Evolutionary conservation across 2,113 vertebrate species (phyloP).

Genomic region (Vidua chalybeata): DNA sequence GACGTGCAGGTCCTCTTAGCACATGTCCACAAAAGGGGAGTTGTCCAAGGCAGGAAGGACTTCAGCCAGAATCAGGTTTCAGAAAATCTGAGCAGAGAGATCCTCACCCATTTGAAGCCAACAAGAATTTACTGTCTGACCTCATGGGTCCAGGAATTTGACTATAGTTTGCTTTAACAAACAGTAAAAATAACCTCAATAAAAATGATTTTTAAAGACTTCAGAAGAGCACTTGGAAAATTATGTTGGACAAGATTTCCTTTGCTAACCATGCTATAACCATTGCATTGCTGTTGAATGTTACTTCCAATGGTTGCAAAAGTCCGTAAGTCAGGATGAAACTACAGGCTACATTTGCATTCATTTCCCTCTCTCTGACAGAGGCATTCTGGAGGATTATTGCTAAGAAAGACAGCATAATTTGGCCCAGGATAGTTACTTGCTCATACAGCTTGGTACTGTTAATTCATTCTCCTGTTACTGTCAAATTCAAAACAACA

Average conservation of each 20-base stretch:
- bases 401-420: background rate
- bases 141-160: background rate
- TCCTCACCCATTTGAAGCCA: slow-evolving; percentile 5
- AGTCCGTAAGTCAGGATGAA: background rate
- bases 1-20: background rate
- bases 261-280: background rate
- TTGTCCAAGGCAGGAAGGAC: background rate
- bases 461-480: background rate
- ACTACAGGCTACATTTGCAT: background rate
- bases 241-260: background rate
- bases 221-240: background rate
- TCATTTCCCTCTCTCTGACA: background rate
- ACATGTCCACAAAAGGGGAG: background rate
- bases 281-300: background rate
- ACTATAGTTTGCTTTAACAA: background rate
- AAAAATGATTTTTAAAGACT: background rate
- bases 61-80: slow-evolving; percentile 25
- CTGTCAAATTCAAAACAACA: slow-evolving; percentile 33
- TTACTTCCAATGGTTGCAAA: background rate
- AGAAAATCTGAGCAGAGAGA: background rate
- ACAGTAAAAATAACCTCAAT: background rate
- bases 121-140: background rate
- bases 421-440: background rate
- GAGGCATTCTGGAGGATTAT: background rate
- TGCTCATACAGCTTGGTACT: background rate